Base-by-base conservation (phyloP, 2,113 vertebrate species). In the Gnathonemus echidnorhynchus region DNA sequence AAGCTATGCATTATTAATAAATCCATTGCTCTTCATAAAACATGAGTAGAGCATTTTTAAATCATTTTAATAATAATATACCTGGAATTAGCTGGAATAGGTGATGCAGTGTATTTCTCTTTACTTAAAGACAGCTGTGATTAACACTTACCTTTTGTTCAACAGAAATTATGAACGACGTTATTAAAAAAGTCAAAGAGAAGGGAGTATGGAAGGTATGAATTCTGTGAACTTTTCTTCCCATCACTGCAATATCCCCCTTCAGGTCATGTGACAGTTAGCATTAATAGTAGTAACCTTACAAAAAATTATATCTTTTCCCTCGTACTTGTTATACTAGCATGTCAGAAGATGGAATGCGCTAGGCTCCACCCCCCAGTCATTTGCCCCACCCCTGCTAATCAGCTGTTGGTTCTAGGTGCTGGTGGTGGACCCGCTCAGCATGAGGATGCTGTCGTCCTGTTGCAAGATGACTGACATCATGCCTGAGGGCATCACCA, bases 391-490 rank as follows among this genome's bases (percentile, higher is more conserved):
- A 15, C 45, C 42, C 24, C 24, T 74, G 45, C 3, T 53, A 46
- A 17, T 89, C 48, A 42, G 52, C n/a, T 27, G 13, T 42, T 88
- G 89, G 84, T 88, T 89, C 77, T 90, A 99, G 98, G 98, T 98
- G 88, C 96, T 99, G 93, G 98, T 99, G 93, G 98, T 99, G 91
- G 98, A 99, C 93, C 98, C 98, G 92, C 95, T 99, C 92, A 99
- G 98, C 91, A 99, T 99, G 97, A 96, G 97, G 89, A 99, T 99
- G 98, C 94, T 99, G 9, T 99, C 98, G 0, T 99, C 98, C 90
- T 99, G 98, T 94, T 99, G 98, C 93, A 98, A 98, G 95, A 99
- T 99, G 98, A 99, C 98, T 0, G 97, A 99, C 94, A 99, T 99
- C 94, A 98, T 99, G 98, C 98, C 98, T 0, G 98, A 99, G 92